phyloP scores from a whole-genome alignment of 2,113 vertebrate species.

The Gnathonemus longibarbis region DNA sequence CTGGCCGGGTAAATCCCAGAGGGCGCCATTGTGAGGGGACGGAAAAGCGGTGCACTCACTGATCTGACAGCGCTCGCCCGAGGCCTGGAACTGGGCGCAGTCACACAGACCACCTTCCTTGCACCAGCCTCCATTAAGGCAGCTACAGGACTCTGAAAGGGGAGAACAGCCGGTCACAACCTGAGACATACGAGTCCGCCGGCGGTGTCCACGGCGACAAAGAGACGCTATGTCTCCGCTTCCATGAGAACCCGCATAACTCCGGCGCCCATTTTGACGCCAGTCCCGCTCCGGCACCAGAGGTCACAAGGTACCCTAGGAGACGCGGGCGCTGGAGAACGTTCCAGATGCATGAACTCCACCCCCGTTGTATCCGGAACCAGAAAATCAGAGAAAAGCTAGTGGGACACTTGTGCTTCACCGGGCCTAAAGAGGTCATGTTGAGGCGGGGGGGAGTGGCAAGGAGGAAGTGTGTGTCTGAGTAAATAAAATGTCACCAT shows the following conservation, averaged over 20 bases:
- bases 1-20: neutral
- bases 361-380: neutral
- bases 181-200: neutral
- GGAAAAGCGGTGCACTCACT: constrained; percentile 63
- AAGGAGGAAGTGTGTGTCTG: neutral
- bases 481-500: neutral
- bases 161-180: constrained; percentile 26
- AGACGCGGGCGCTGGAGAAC: neutral
- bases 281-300: too few species aligned
- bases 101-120: constrained; percentile 82
- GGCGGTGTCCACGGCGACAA: neutral
- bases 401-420: neutral
- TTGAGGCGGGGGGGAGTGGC: too few species aligned
- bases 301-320: neutral
- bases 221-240: neutral
- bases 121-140: constrained; percentile 94
- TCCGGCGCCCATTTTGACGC: neutral
- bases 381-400: neutral
- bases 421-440: neutral
- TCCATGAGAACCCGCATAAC: neutral
- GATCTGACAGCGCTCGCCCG: constrained; percentile 90
- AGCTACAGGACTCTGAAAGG: constrained; percentile 66
- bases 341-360: neutral
- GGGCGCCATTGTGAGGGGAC: neutral
- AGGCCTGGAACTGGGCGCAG: constrained; percentile 90